Evolutionary conservation across 1,140 invertebrate genomes (phyloP).

Genomic region (Mizuhopecten yessoensis): DNA sequence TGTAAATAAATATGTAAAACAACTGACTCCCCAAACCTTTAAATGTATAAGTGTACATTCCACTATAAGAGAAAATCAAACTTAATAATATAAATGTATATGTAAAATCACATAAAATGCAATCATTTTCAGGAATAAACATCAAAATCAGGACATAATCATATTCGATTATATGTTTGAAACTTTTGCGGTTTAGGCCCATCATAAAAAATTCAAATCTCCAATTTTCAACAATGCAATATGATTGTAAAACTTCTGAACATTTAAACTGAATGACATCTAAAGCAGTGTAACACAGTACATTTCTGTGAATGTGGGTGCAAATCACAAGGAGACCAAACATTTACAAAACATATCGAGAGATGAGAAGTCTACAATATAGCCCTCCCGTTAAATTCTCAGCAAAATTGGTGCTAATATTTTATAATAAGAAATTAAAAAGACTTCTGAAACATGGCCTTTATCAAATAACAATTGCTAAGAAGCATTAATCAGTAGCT

Average conservation of each 20-base stretch:
- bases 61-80: slow-evolving; percentile 35
- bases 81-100: neutral
- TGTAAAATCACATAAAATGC: neutral
- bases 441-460: neutral
- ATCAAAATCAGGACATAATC: neutral
- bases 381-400: neutral
- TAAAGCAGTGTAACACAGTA: slow-evolving; percentile 28
- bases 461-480: no score
- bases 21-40: slow-evolving; percentile 32
- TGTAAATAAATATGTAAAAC: neutral
- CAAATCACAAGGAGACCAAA: neutral
- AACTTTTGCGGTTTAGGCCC: neutral
- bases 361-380: neutral
- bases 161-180: neutral
- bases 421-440: neutral
- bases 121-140: neutral
- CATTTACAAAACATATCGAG: neutral
- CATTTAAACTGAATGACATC: neutral
- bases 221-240: slow-evolving; percentile 19
- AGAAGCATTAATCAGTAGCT: no score
- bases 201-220: neutral
- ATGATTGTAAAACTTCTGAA: neutral
- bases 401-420: neutral
- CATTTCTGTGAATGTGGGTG: neutral
- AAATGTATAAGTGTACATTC: neutral